Base-by-base conservation (phyloP, 2,888 invertebrate species). In the Kryphioiulus occultus region DNA sequence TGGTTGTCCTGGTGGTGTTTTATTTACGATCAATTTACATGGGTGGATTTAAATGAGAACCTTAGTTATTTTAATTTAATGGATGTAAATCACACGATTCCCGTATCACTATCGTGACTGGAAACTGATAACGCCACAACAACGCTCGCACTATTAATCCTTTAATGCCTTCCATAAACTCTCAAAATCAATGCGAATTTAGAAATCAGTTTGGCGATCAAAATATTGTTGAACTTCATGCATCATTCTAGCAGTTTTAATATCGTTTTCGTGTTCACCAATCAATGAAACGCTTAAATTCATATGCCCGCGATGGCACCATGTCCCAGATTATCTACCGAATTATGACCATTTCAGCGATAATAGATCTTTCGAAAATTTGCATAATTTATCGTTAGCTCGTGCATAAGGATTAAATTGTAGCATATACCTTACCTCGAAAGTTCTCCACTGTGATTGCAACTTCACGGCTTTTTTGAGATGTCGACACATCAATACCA, bases 161-260 rank as follows among this genome's bases (percentile, higher is more conserved):
- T 15, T 26, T 26, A 68, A 68, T 26, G 26, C 68, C 26, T 12
- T 22, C 30, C 26, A 5, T 1, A 68, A 68, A 68, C 26, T 68
- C n/a, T 59, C 19, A 59, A 59, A 59, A n/a, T n/a, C 53, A 59
- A 59, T 59, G n/a, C n/a, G 68, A 68, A 68, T 68, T 68, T 68
- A 26, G 9, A 12, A 26, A 68, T 68, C 68, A 68, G 26, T 26
- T 68, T 2, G 15, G 26, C 26, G 9, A 68, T 68, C 68, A 26
- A 68, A 68, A 26, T 68, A n/a, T 26, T 26, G n/a, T 12, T 0
- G 12, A 68, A 68, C 26, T 68, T 68, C 68, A 68, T n/a, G 68
- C 68, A 26, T 26, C 26, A 15, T 68, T 68, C 68, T 26, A 26
- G 12, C 26, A 12, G 26, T 26, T 26, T 68, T 68, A 68, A 68